Evolutionary conservation across 64 coral and sea anemone genomes (phyloP), one percentile per base, ranked within the genome.

Genomic region (Montipora efflorescens): DNA sequence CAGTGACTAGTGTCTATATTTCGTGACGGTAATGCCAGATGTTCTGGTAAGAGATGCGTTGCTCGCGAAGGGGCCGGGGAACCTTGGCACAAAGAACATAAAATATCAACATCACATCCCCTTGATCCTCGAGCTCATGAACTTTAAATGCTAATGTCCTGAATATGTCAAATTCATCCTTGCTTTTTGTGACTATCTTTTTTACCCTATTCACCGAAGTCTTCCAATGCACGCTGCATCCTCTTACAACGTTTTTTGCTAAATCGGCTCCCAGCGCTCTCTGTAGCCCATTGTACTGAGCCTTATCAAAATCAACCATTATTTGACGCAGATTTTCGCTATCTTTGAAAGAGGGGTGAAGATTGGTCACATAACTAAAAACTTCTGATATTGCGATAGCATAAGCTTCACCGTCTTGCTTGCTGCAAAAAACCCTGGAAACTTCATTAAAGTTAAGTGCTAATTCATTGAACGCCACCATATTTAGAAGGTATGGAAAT

Each of bases 341-440:
- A 74, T 82, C 67, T 82, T 74, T 87, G 61, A 93, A 93, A 9
- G 51, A 7, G 12, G 22, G 72, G 58, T 82, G 58, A 4, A 81
- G 50, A 20, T 84, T 64, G 4, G 49, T 82, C 50, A 90, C 78
- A 13, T 84, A 21, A 0, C 14, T 43, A 46, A 91, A 95, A 47
- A 88, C 74, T 88, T 91, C 75, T 12, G 36, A 59, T 47, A 89
- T 76, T 36, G 85, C 62, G 1, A 10, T 59, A 5, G 76, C 79
- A 88, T 94, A 94, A n/a, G 85, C 57, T 83, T 88, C 84, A 19
- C 92, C 68, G 71, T 90, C 79, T 90, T 94, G 93, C 68, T 61
- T 94, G 53, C 87, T 90, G 45, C 78, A 78, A 16, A 94, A 16
- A 12, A 94, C 67, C 79, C 25, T 80, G 7, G 92, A 45, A 59